Percentiles rank a stretch among this genome's conserved stretches.
These are phyloP conservation scores for Drosophila silvestris DNA, from an alignment of 2,888 invertebrate species.

Conservation along the genomic window DNA sequence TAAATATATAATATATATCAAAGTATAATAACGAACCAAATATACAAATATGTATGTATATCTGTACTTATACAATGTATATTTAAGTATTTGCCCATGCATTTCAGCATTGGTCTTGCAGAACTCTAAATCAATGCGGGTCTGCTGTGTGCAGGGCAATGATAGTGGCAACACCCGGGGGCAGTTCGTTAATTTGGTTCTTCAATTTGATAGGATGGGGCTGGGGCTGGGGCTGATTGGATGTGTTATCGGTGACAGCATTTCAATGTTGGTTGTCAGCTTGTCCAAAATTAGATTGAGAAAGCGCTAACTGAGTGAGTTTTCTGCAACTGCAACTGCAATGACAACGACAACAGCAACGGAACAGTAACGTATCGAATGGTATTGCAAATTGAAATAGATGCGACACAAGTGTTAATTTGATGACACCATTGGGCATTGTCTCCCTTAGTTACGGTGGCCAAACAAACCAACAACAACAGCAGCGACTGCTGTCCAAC, in stretches of 20 bases:
- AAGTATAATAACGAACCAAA: neutral
- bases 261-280: conserved; percentile 68
- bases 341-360: conserved; percentile 6
- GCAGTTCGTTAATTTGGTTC: conserved; percentile 57
- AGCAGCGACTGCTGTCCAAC: neutral
- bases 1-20: neutral
- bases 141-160: conserved; percentile 15
- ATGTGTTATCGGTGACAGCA: conserved; percentile 7
- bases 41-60: too few relatives aligned
- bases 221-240: neutral
- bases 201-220: neutral
- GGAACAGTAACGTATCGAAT: conserved; percentile 33
- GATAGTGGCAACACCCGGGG: conserved; percentile 28
- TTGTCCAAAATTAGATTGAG: conserved; percentile 43
- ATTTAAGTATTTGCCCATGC: conserved; percentile 22
- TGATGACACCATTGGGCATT: conserved; percentile 38
- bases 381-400: conserved; percentile 54
- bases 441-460: neutral
- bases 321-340: conserved; percentile 16
- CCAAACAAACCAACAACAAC: neutral
- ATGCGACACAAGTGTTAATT: conserved; percentile 51
- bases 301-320: conserved; percentile 21
- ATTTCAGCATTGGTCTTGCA: conserved; percentile 11
- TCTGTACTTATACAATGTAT: neutral
- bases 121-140: neutral